Evolutionary conservation across 2,113 vertebrate species (phyloP), one percentile per base, ranked within the genome.

Genomic region (Pachycephala philippinensis): DNA sequence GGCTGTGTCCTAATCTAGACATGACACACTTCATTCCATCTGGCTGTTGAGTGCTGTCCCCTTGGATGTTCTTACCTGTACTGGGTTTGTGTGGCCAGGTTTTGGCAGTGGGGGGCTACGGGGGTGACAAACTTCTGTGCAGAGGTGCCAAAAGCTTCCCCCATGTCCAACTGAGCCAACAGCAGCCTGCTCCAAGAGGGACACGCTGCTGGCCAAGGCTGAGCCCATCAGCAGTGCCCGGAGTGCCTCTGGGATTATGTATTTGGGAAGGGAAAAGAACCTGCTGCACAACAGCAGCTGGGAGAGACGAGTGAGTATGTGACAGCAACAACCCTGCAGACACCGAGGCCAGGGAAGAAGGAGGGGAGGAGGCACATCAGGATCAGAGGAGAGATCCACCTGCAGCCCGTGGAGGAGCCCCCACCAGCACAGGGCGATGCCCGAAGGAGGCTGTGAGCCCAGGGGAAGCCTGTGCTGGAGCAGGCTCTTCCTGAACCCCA

Each of bases 231-330:
- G 54, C 4, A 2, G 7, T 0, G 1, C 28, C 17, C 1, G 1
- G 0, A 10, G 39, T 2, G 0, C 13, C 60, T 52, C 70, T 33
- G 31, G 12, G 6, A 26, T 18, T 17, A 23, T 0, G 1, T 1
- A 19, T 4, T 47, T 60, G 52, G 56, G 69, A 68, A 45, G 14
- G 26, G 10, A 4, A 8, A 63, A 50, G 54, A 61, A 2, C 4
- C 28, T 12, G 4, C 56, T 37, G 40, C 7, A 2, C 13, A 57
- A 44, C 23, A 49, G 65, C 70, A 85, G 40, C 54, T 3, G 3
- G 45, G 15, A 59, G 31, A 90, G 17, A 60, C 15, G 28, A 91
- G 40, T 2, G 21, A 33, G 13, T 0, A 3, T 6, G 28, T 1
- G n/a, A 49, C 39, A 57, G 19, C 7, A 81, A 13, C 27, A 54